phyloP scores from a whole-genome alignment of 2,113 vertebrate species.

The Lepus timidus region DNA sequence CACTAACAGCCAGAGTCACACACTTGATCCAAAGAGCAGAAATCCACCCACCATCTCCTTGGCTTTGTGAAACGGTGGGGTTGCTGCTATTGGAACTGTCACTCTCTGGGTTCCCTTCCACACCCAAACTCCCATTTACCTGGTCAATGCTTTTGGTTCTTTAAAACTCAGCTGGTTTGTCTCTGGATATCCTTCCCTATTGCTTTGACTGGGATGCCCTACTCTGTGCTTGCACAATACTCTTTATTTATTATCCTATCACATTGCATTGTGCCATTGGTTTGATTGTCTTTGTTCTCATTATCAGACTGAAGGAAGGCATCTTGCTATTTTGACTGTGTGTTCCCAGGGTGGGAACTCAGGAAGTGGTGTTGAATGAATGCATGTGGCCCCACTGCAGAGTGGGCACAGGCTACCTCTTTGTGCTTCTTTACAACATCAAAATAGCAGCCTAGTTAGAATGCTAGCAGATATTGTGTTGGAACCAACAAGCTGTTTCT shows the following conservation, averaged over 20 bases:
- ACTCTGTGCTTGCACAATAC: neutral
- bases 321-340: neutral
- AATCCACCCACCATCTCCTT: neutral
- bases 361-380: neutral
- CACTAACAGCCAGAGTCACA: neutral
- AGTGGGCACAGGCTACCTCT: neutral
- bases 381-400: neutral
- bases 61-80: neutral
- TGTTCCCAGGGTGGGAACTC: neutral
- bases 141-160: neutral
- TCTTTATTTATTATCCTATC: neutral
- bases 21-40: neutral
- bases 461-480: neutral
- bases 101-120: neutral
- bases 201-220: neutral
- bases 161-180: neutral
- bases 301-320: neutral
- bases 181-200: neutral
- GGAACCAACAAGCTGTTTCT: neutral
- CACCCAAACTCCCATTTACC: neutral
- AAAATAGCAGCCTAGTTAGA: neutral
- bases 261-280: neutral
- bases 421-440: slow-evolving; percentile 20
- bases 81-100: neutral
- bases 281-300: neutral